A percentile compares a stretch with the other conserved stretches of the same genome.
Evolutionary conservation across 2,888 invertebrate genomes (phyloP).

Genomic region (Drosophila barbarae): DNA sequence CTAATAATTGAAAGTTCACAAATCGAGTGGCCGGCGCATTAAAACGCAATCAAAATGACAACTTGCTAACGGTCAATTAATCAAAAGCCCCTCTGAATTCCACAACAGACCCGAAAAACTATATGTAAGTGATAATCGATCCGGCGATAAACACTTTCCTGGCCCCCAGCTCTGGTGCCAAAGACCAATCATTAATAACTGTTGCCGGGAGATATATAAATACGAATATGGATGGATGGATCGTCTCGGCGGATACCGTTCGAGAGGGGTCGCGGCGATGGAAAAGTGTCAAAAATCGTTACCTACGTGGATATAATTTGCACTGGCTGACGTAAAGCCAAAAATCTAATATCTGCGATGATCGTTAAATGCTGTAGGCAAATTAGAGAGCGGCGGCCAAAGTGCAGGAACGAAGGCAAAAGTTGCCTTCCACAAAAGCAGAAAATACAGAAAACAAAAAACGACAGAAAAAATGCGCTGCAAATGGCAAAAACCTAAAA

Average conservation of each 20-base stretch:
- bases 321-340: constrained; percentile 38
- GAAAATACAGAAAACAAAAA: constrained; percentile 5
- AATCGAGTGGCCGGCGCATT: constrained; percentile 29
- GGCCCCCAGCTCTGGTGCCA: constrained; percentile 43
- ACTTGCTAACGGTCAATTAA: constrained; percentile 57
- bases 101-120: constrained; percentile 11
- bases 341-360: constrained; percentile 29
- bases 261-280: constrained; percentile 3
- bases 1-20: constrained; percentile 48
- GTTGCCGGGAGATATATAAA: constrained; percentile 20
- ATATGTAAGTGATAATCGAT: constrained; percentile 60
- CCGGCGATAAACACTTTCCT: constrained; percentile 41
- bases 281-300: constrained; percentile 43
- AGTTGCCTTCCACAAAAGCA: constrained; percentile 21
- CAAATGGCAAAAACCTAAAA: constrained; percentile 18
- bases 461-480: constrained; percentile 16
- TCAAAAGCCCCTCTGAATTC: constrained; percentile 23
- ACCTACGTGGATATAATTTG: constrained; percentile 37
- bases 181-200: constrained; percentile 42
- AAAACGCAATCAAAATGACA: constrained; percentile 56
- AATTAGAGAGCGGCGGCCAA: constrained; percentile 55
- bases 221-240: constrained; percentile 16
- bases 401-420: constrained; percentile 43
- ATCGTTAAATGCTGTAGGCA: constrained; percentile 52
- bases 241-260: constrained; percentile 17